A percentile compares a stretch with the other conserved stretches of the same genome.
Conservation (phyloP, 2,888 invertebrate species). For the Aplocera efformata region DNA sequence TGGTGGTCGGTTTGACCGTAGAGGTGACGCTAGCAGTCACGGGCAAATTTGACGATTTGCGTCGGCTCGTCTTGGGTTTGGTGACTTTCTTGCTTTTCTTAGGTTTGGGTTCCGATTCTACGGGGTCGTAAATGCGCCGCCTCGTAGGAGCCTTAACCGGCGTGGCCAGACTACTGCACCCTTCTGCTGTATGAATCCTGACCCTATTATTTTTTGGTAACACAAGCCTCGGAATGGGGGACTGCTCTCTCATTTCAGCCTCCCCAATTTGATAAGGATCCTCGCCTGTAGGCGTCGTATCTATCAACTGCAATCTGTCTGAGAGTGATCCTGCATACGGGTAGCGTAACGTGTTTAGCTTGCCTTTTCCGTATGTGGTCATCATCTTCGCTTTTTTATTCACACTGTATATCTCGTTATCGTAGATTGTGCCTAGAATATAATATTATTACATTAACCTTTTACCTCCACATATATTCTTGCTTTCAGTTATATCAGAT, state of each 20-base stretch:
- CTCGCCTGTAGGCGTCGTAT: slow-evolving; percentile 69
- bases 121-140: slow-evolving; percentile 50
- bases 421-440: slow-evolving; percentile 47
- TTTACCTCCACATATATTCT: no score
- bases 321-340: slow-evolving; percentile 62
- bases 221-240: slow-evolving; percentile 72
- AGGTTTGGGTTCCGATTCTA: slow-evolving; percentile 26
- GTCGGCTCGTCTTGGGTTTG: slow-evolving; percentile 9
- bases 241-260: slow-evolving; percentile 70
- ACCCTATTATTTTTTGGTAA: slow-evolving; percentile 64
- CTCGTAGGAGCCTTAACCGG: slow-evolving; percentile 23
- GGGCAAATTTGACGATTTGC: slow-evolving; percentile 1
- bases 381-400: slow-evolving; percentile 65
- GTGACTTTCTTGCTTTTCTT: slow-evolving; percentile 15
- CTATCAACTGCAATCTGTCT: slow-evolving; percentile 62
- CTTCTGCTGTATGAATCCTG: slow-evolving; percentile 43
- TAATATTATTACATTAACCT: background rate
- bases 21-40: background rate
- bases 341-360: slow-evolving; percentile 15
- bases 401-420: slow-evolving; percentile 48
- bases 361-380: slow-evolving; percentile 58
- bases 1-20: no score
- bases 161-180: background rate
- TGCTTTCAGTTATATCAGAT: no score
- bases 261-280: slow-evolving; percentile 72